These are phyloP conservation scores for Tokudaia tokunoshimensis DNA, from an alignment of 2,797 vertebrate genomes.

Conservation along the genomic window DNA sequence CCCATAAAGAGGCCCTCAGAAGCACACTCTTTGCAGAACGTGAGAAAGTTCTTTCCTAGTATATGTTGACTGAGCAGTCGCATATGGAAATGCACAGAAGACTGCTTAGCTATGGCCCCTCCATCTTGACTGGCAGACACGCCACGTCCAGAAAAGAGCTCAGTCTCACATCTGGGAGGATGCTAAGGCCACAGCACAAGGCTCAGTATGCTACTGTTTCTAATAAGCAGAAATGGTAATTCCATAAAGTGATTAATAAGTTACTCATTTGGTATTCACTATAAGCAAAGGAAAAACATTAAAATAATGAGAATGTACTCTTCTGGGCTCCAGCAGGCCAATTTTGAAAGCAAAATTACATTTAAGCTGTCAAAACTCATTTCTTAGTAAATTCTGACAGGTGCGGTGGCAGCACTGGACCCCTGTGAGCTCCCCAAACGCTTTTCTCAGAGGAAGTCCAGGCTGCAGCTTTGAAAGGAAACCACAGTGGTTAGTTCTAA, in stretches of 20 bases:
- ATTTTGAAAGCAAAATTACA: conserved; percentile 73
- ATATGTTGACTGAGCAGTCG: not conserved
- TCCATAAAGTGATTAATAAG: conserved; percentile 51
- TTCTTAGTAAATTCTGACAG: conserved; percentile 67
- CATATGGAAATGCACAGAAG: not conserved
- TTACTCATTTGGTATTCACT: conserved; percentile 53
- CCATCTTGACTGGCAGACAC: not conserved
- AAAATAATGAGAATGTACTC: conserved; percentile 62
- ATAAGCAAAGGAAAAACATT: conserved; percentile 58
- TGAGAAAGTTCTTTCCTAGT: not conserved
- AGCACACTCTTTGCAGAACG: not conserved
- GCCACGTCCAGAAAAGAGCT: not conserved
- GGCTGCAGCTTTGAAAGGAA: conserved; percentile 76
- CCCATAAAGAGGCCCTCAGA: not conserved
- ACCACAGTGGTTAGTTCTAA: conserved; percentile 75
- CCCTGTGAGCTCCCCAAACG: conserved; percentile 20
- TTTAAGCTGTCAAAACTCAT: conserved; percentile 63
- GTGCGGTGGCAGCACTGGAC: not conserved
- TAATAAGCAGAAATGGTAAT: conserved; percentile 37
- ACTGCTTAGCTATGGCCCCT: not conserved
- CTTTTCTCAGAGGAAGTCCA: not conserved
- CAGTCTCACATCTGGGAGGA: not conserved
- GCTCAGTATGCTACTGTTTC: not conserved
- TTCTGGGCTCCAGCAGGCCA: conserved; percentile 50
- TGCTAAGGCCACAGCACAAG: not conserved